Base-by-base conservation (phyloP, 2,888 invertebrate species). In the Gerris lacustris region DNA sequence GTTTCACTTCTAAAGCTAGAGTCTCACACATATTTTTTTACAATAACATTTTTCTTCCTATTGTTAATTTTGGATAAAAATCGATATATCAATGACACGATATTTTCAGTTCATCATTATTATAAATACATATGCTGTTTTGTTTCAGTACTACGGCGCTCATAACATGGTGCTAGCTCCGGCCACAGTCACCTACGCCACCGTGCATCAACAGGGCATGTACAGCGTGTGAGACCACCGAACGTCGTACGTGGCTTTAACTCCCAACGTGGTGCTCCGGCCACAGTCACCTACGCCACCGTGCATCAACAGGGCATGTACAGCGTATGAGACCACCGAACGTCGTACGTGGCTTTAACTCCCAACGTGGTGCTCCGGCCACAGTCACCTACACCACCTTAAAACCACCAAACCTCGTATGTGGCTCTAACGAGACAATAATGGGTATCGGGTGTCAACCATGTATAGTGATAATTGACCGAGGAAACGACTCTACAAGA, bases 301-400 rank as follows among this genome's bases (percentile, higher is more conserved):
- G 86, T 86, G 73, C 83, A 85, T 63, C 86, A 86, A 78, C 87
- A 87, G 76, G 87, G 87, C 79, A 83, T 87, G 81, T 86, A 86
- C 79, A 84, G 86, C n/a, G 85, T 87, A 84, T 87, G 86, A 87
- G 62, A 62, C 31, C 31, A 31, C 31, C 31, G 31, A 31, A 31
- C 31, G 2, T 31, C 31, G 31, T 31, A 31, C 4, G 31, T 31
- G 31, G 31, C 31, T 31, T 31, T 2, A 31, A 31, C 31, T 31
- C 31, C 31, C 4, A 31, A 31, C 31, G 31, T 31, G 31, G 31
- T 31, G 77, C 81, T 44, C 80, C 82, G 1, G 81, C 80, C 63
- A 79, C 80, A 47, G 81, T 82, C 71, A 81, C 82, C 70, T 87
- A 87, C 79, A 84, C 86, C 17, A 86, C 87, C 64, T 86, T 86